phyloP scores from a whole-genome alignment of 2,113 vertebrate genomes.

The Periophthalmus modestus region DNA sequence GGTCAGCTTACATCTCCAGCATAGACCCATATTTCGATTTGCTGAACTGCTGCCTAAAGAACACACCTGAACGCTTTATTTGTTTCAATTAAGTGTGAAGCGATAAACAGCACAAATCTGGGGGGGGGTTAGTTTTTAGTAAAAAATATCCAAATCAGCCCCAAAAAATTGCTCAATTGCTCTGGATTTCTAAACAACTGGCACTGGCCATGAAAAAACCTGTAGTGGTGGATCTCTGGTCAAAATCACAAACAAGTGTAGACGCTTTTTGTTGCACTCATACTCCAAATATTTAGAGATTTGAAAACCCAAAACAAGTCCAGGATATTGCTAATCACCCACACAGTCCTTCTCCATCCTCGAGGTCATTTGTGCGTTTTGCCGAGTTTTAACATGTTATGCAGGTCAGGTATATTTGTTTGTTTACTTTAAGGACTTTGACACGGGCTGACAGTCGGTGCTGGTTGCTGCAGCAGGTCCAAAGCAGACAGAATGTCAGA shows the following conservation, averaged over 20 bases:
- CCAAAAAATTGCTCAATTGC: too few species aligned
- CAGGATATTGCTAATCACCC: neutral
- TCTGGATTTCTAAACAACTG: too few species aligned
- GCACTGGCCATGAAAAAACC: too few species aligned
- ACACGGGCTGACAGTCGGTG: neutral
- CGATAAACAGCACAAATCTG: too few species aligned
- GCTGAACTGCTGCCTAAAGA: too few species aligned
- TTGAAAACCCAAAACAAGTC: neutral
- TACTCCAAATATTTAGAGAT: neutral
- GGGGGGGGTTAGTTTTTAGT: too few species aligned
- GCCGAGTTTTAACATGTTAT: neutral
- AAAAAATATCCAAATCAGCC: too few species aligned
- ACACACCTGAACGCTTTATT: too few species aligned
- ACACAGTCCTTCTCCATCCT: neutral
- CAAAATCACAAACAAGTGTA: neutral
- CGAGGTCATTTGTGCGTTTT: neutral
- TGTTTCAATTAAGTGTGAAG: too few species aligned
- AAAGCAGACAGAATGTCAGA: conserved; percentile 28
- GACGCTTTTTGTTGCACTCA: neutral
- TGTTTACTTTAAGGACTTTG: conserved; percentile 14
- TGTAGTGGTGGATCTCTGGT: too few species aligned
- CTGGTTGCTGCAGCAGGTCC: conserved; percentile 25
- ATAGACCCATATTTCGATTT: too few species aligned
- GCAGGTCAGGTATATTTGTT: neutral
- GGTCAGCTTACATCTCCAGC: too few species aligned